phyloP scores from a whole-genome alignment of 2,888 invertebrate genomes.

The Lithophane socia region DNA sequence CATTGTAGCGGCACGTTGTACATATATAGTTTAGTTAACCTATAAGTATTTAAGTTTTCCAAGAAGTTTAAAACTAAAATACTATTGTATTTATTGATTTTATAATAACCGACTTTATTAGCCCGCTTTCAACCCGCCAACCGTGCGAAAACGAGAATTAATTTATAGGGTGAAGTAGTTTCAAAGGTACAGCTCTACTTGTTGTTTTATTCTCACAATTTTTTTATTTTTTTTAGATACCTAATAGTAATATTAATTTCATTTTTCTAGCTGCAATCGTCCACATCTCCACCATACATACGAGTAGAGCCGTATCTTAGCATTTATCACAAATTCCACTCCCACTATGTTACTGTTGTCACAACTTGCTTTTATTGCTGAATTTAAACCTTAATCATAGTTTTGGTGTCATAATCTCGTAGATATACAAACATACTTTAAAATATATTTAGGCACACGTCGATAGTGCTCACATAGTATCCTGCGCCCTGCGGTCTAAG shows the following conservation, averaged over 20 bases:
- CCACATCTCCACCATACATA: conserved; percentile 8
- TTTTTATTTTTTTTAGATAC: neutral
- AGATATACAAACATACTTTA: conserved; percentile 69
- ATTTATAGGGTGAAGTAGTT: conserved; percentile 39
- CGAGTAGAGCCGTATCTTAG: conserved; percentile 48
- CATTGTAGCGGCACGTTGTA: too few species aligned
- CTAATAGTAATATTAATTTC: conserved; percentile 25
- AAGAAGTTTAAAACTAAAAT: neutral
- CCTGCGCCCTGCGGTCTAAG: conserved; percentile 29
- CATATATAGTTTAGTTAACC: too few species aligned
- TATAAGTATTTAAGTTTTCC: neutral
- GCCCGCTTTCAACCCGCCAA: conserved; percentile 46
- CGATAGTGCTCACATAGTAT: conserved; percentile 34
- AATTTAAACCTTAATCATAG: conserved; percentile 74
- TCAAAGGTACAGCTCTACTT: conserved; percentile 48
- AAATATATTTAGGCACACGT: conserved; percentile 61
- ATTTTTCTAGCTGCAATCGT: conserved; percentile 38
- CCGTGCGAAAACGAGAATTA: conserved; percentile 29
- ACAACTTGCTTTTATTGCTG: conserved; percentile 70
- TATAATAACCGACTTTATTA: conserved; percentile 2
- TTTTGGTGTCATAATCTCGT: conserved; percentile 88
- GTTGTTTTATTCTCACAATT: conserved; percentile 12
- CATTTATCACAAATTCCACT: conserved; percentile 44
- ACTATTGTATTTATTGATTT: conserved; percentile 24
- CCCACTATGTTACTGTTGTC: conserved; percentile 42